Conservation (phyloP, 2,797 vertebrate genomes). For the Delichon dasypus region DNA sequence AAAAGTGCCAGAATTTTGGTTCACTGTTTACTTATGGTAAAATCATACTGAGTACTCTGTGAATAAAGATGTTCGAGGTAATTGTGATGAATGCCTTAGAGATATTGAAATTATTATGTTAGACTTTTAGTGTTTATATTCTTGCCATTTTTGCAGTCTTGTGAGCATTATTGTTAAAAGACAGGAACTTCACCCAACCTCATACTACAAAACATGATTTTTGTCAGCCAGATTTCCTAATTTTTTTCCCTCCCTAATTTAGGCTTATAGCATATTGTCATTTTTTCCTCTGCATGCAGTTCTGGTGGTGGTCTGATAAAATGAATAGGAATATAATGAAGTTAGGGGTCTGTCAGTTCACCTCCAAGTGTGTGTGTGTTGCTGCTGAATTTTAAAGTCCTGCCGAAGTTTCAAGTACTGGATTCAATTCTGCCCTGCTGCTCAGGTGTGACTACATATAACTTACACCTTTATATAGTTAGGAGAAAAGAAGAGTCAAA, state of each 20-base stretch:
- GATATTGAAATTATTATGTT: neutral
- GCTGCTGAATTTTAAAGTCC: conserved; percentile 3
- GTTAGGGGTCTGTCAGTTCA: neutral
- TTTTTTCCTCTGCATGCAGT: neutral
- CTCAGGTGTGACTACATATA: neutral
- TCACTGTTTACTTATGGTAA: neutral
- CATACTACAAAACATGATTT: neutral
- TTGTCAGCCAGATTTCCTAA: neutral
- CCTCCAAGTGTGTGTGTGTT: neutral
- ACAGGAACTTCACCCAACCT: neutral
- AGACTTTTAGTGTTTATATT: neutral
- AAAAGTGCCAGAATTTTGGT: neutral
- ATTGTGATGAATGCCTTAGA: neutral
- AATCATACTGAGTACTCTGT: neutral
- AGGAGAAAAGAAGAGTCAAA: neutral
- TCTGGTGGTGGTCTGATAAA: neutral
- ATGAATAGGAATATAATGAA: neutral
- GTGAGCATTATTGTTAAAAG: neutral
- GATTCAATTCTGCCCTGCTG: neutral
- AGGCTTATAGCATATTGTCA: neutral
- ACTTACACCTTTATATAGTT: neutral
- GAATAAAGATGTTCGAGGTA: neutral
- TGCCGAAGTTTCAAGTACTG: conserved; percentile 26
- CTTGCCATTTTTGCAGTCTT: neutral
- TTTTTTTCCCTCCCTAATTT: neutral